A percentile compares a stretch with the other conserved stretches of the same genome.
These are phyloP conservation scores for Copidosoma floridanum DNA, from an alignment of 1,140 invertebrate genomes.

Conservation along the genomic window DNA sequence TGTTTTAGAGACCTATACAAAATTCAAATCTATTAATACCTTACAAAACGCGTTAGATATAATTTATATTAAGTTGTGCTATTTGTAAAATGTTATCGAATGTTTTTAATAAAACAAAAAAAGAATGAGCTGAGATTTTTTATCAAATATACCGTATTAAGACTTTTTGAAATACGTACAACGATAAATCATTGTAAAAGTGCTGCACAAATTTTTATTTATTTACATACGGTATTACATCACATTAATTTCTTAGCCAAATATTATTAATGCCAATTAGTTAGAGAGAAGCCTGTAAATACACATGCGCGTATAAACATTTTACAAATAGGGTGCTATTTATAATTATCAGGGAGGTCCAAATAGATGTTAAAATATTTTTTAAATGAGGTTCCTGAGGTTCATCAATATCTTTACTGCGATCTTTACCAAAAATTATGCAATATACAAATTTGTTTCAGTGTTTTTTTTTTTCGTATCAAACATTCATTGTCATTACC, in stretches of 20 bases:
- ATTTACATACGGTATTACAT: conserved; percentile 1
- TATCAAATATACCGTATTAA: conserved; percentile 15
- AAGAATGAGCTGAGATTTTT: conserved; percentile 13
- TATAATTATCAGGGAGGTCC: conserved; percentile 26
- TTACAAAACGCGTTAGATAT: conserved; percentile 27
- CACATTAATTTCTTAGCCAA: conserved; percentile 9
- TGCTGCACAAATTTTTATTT: conserved; percentile 25
- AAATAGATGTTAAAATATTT: conserved; percentile 30
- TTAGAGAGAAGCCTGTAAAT: conserved; percentile 14
- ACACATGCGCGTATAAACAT: conserved; percentile 24
- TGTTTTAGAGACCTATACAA: conserved; percentile 17
- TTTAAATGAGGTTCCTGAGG: conserved; percentile 29
- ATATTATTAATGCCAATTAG: conserved; percentile 14
- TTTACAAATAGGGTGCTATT: conserved; percentile 34
- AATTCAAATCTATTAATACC: conserved; percentile 27
- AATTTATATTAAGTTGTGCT: conserved; percentile 26
- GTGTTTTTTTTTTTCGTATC: conserved; percentile 9
- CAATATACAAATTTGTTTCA: not conserved
- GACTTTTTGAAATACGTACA: conserved; percentile 13
- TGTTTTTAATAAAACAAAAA: conserved; percentile 24
- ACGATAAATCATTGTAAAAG: conserved; percentile 15
- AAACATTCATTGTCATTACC: not conserved
- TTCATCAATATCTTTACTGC: conserved; percentile 15
- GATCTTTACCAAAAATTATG: conserved; percentile 10
- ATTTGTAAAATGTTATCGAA: conserved; percentile 32